phyloP scores from a whole-genome alignment of 2,113 vertebrate genomes.

The Symphodus melops region DNA sequence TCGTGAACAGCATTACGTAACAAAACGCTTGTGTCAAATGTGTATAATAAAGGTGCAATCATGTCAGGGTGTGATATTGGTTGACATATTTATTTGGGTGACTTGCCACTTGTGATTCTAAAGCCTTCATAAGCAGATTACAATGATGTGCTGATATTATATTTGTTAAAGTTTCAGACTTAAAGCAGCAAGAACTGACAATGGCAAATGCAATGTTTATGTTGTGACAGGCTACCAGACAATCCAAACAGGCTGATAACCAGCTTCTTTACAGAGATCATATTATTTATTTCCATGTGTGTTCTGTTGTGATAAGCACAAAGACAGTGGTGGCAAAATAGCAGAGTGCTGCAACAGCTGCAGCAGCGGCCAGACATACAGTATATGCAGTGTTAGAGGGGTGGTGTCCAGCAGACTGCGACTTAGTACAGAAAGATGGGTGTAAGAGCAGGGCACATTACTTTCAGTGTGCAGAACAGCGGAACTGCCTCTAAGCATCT shows the following conservation, averaged over 20 bases:
- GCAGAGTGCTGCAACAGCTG: constrained; percentile 36
- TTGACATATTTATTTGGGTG: neutral
- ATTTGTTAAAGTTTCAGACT: neutral
- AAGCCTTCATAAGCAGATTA: too few species aligned
- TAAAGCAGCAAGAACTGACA: neutral
- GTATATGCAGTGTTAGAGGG: constrained; percentile 49
- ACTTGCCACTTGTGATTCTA: too few species aligned
- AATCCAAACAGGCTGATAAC: constrained; percentile 1
- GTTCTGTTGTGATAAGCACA: neutral
- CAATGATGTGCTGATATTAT: too few species aligned
- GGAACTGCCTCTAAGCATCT: constrained; percentile 61
- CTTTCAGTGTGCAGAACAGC: constrained; percentile 59
- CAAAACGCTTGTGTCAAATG: too few species aligned
- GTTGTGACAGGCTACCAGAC: neutral
- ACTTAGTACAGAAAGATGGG: constrained; percentile 53
- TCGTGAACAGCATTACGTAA: too few species aligned
- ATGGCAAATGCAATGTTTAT: neutral
- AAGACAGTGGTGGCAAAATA: constrained; percentile 25
- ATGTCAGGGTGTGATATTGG: neutral
- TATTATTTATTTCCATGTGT: neutral
- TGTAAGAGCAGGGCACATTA: constrained; percentile 51
- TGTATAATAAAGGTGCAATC: too few species aligned
- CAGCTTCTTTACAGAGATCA: neutral
- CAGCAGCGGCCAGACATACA: constrained; percentile 29
- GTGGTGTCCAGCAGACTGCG: constrained; percentile 62